Percentiles rank a stretch among this genome's conserved stretches.
These are phyloP conservation scores for Pantala flavescens DNA, from an alignment of 1,140 invertebrate genomes.

Conservation along the genomic window DNA sequence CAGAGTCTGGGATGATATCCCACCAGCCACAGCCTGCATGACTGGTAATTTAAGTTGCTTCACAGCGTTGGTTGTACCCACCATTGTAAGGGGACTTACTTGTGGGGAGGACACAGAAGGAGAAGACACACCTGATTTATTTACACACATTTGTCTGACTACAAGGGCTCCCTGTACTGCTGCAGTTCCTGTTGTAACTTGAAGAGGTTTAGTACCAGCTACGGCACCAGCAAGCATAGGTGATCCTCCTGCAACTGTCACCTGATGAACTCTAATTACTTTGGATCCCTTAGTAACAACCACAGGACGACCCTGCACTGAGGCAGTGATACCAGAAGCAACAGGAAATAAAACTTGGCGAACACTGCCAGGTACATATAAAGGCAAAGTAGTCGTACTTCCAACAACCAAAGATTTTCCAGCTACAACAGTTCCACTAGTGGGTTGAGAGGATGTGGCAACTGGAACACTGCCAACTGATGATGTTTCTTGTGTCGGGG, in stretches of 20 bases:
- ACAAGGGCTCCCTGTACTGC: conserved; percentile 22
- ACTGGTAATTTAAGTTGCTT: conserved; percentile 27
- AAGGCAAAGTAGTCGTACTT: conserved; percentile 23
- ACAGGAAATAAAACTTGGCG: conserved; percentile 28
- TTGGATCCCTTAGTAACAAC: conserved; percentile 28
- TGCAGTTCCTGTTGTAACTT: conserved; percentile 17
- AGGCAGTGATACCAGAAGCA: conserved; percentile 21
- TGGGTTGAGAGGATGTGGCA: conserved; percentile 21
- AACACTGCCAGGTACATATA: conserved; percentile 23
- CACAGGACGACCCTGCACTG: conserved; percentile 23
- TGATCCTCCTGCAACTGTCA: conserved; percentile 26
- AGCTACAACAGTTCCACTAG: conserved; percentile 19
- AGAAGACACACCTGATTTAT: conserved; percentile 4
- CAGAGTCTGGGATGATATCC: conserved; percentile 22
- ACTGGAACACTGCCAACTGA: conserved; percentile 32
- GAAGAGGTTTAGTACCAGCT: conserved; percentile 11
- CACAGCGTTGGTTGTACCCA: conserved; percentile 17
- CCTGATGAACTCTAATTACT: conserved; percentile 27
- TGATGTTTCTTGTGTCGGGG: conserved; percentile 32
- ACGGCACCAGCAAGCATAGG: conserved; percentile 20
- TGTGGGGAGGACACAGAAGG: not conserved
- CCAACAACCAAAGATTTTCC: conserved; percentile 27
- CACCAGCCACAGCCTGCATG: conserved; percentile 1
- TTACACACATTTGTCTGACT: conserved; percentile 26
- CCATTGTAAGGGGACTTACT: not conserved